Evolutionary conservation across 2,888 invertebrate species (phyloP).

Genomic region (Epiblema foenella): DNA sequence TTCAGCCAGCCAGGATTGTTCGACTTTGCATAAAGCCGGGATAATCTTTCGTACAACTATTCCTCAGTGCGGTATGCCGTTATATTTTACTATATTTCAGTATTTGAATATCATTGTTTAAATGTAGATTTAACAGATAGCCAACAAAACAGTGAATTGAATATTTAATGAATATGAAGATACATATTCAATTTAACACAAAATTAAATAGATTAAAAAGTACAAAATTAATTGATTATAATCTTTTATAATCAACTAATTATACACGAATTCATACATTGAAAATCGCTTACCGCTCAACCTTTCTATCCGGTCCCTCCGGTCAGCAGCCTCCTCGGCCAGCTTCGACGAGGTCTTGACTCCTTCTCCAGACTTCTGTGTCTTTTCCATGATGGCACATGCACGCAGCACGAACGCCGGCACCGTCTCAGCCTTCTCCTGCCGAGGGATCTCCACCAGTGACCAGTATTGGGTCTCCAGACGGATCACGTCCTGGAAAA

Average conservation of each 20-base stretch:
- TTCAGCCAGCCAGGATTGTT: constrained; percentile 21
- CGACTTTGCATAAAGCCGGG: constrained; percentile 16
- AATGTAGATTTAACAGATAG: too few relatives aligned
- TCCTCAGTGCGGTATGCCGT: constrained; percentile 5
- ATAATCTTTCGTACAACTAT: constrained; percentile 25
- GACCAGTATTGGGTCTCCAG: constrained; percentile 98
- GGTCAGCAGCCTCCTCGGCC: constrained; percentile 94
- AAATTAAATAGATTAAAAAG: too few relatives aligned
- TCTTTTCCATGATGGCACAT: constrained; percentile 96
- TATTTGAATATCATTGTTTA: constrained; percentile 6
- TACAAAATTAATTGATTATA: too few relatives aligned
- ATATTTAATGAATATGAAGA: neutral
- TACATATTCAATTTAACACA: too few relatives aligned
- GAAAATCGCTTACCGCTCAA: constrained; percentile 88
- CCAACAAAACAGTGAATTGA: neutral
- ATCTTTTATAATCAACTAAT: too few relatives aligned
- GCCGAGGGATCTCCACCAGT: constrained; percentile 95
- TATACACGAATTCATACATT: too few relatives aligned
- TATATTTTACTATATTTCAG: constrained; percentile 2
- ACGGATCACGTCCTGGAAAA: constrained; percentile 92
- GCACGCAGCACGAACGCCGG: constrained; percentile 96
- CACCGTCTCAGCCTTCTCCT: constrained; percentile 97
- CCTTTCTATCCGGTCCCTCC: constrained; percentile 93
- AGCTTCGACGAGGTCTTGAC: constrained; percentile 93
- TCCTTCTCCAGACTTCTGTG: constrained; percentile 94